Evolutionary conservation across 2,888 invertebrate species (phyloP), one percentile per base, ranked within the genome.

Genomic region (Himalopsyche anomala): DNA sequence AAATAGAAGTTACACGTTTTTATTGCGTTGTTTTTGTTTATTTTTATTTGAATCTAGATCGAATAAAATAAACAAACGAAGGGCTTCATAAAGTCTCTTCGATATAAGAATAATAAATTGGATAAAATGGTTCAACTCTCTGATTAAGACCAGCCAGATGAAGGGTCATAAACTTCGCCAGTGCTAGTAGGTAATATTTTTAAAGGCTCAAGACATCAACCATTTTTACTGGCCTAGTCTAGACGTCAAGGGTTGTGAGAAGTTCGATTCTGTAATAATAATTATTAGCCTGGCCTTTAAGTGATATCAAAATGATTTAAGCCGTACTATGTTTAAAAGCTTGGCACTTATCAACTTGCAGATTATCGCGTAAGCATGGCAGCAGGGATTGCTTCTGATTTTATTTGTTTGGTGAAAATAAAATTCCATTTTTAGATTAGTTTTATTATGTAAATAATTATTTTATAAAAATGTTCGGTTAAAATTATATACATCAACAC

Each of bases 11-110:
- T 74, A 74, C 15, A 74, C 15, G 38, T 38, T 74, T 74, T 74
- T 74, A 74, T 74, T 74, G 15, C 36, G 74, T 36, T 74, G 74
- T 74, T 74, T 74, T 74, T 74, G 36, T 74, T 74, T 74, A 19
- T 28, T 36, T 74, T 74, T 74, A 74, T 74, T 74, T 36, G 74
- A 74, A 74, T 38, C 12, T 74, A 15, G 74, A 74, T 74, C 74
- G 36, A 74, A 74, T 36, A 38, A 74, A 28, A 74, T 74, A 74
- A 74, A 74, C 74, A 74, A 74, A 74, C 38, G 74, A 74, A 74
- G 74, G 74, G 74, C 74, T 36, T 36, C 74, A 74, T 74, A 74
- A 74, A 74, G 36, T 74, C 12, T 36, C 74, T 74, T 74, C 74
- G 36, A 74, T 74, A 74, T 74, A 74, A 2, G 36, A 74, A 74